Base-by-base conservation (phyloP, 2,113 vertebrate species). In the Sceloporus tristichus region DNA sequence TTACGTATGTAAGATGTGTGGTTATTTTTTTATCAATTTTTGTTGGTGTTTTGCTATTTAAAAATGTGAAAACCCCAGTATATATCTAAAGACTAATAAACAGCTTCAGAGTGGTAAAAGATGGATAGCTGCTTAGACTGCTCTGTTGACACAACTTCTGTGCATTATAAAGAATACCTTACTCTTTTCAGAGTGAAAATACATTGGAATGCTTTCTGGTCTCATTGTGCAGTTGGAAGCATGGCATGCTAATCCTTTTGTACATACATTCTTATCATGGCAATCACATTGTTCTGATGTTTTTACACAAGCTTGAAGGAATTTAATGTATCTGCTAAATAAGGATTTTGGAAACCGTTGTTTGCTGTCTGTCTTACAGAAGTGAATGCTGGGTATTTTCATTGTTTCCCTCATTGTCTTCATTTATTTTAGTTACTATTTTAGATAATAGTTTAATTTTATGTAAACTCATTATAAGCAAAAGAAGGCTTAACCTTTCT, bases 221-320 rank as follows among this genome's bases (percentile, higher is more conserved):
- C 88, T 88, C 87, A 38, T 82, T 91, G 88, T 93, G 86, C 79
- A 90, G 87, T 94, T 91, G 87, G 80, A 86, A 85, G 87, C 88
- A 34, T 90, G 83, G 79, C 91, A 86, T 56, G 23, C 84, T 95
- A 95, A 91, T 93, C 92, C 87, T 90, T 95, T 88, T 85, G 92
- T 93, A 92, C 88, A 74, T 82, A 70, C 85, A 91, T 88, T 71
- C 80, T 95, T 92, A 92, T 88, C 76, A 71, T 73, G 85, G 68
- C 74, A 87, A 4, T 5, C 74, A 66, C 75, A 10, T 92, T 89
- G 83, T 90, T 89, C 84, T 83, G 85, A 62, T 1, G 2, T 54
- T 82, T 93, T 85, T 81, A 48, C 81, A 85, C 66, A 85, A 88
- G 75, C 85, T 74, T 73, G 19, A 86, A 82, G 79, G 68, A 90